Evolutionary conservation across 2,113 vertebrate genomes (phyloP).

Genomic region (Tetrao urogallus): DNA sequence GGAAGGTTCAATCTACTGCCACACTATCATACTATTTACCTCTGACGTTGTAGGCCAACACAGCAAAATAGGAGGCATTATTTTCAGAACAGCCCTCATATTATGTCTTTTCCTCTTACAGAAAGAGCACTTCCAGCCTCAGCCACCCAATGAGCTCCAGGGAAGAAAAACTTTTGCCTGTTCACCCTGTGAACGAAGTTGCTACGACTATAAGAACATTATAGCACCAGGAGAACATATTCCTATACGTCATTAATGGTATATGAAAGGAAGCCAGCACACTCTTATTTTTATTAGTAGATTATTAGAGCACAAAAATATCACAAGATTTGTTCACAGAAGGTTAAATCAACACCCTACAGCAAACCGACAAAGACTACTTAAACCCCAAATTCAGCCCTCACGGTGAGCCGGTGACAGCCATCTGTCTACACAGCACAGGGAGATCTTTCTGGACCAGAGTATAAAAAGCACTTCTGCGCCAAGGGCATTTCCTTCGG

Average conservation of each 20-base stretch:
- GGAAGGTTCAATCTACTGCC: not conserved
- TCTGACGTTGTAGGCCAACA: not conserved
- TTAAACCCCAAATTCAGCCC: conserved; percentile 12
- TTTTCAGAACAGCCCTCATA: not conserved
- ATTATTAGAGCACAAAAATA: not conserved
- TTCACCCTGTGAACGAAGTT: not conserved
- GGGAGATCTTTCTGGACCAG: not conserved
- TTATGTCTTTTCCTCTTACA: not conserved
- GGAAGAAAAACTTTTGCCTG: not conserved
- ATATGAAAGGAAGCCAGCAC: not conserved
- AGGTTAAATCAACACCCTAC: not conserved
- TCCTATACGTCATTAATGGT: not conserved
- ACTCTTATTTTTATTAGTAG: not conserved
- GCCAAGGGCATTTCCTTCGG: not conserved
- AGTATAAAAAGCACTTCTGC: not conserved
- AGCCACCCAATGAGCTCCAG: not conserved
- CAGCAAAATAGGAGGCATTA: not conserved
- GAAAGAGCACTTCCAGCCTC: not conserved
- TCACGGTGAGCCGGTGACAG: not conserved
- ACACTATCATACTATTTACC: not conserved
- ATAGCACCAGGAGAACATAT: too few species aligned
- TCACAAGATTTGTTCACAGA: conserved; percentile 9
- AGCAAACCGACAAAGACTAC: conserved; percentile 11
- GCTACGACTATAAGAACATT: not conserved
- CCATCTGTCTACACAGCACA: not conserved